Base-by-base conservation (phyloP, 2,797 vertebrate species). In the Lindbergichthys nudifrons region DNA sequence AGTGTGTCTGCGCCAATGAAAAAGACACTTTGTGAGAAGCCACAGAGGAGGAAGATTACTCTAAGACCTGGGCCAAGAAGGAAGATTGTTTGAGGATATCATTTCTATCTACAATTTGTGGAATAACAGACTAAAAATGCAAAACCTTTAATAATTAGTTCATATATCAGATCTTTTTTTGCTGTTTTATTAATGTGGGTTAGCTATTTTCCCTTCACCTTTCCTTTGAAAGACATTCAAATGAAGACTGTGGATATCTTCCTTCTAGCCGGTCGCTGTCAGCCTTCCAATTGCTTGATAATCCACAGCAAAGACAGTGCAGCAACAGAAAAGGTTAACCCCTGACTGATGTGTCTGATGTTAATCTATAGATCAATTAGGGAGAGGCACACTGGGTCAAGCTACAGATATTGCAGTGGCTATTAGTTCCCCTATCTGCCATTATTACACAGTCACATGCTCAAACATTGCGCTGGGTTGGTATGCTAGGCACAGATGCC, bases 331-430 rank as follows among this genome's bases (percentile, higher is more conserved):
- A 93, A 92, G 93, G 93, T 95, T 95, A 95, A 93, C 92, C 92
- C 92, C 88, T 92, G 91, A 92, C 92, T 93, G 93, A 93, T 92
- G 91, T 92, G 93, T 93, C 92, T 94, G 93, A 94, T 94, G 92
- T 93, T 94, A 94, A 96, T 96, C 95, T 94, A 92, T 91, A 94
- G 94, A 95, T 95, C 95, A 95, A 95, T 95, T 95, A 95, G 93
- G 87, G 83, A 90, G 92, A 95, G 94, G 91, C 95, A 83, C 92
- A 92, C 84, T 90, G 94, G 95, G 95, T 95, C 94, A 95, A 93
- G 92, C 93, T 93, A 92, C 93, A 95, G 94, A 96, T 95, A 95
- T 95, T 95, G 94, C 93, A 79, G 88, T 80, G 88, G 92, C 94
- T 94, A 95, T 95, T 94, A 94, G 93, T 93, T 95, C 90, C 82